These are phyloP conservation scores for Bolinopsis microptera DNA, from an alignment of 37 sponge, comb jelly and placozoan genomes.

Conservation along the genomic window DNA sequence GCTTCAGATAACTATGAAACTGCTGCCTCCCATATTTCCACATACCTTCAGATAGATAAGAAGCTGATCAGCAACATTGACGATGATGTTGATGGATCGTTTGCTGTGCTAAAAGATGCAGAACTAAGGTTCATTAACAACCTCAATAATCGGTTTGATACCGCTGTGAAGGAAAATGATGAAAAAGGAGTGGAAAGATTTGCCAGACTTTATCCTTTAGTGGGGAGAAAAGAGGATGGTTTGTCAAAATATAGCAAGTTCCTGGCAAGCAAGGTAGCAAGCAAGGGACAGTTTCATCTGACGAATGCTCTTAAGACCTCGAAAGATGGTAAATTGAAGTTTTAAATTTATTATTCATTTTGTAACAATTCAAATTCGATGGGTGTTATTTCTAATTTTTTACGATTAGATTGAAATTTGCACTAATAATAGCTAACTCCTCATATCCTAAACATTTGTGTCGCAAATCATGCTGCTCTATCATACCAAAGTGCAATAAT, in stretches of 20 bases:
- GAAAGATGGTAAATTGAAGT: slow-evolving; percentile 4
- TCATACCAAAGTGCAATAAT: too few relatives aligned
- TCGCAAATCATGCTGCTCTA: too few relatives aligned
- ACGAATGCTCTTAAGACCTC: slow-evolving; percentile 41
- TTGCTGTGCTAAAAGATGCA: slow-evolving; percentile 54
- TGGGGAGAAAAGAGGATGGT: slow-evolving; percentile 56
- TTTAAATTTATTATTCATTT: background rate
- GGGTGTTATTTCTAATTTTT: too few relatives aligned
- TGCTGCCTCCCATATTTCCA: slow-evolving; percentile 1
- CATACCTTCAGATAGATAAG: slow-evolving; percentile 21
- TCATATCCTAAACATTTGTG: too few relatives aligned
- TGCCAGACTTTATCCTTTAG: slow-evolving; percentile 34
- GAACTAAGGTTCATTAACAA: slow-evolving; percentile 44
- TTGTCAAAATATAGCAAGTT: slow-evolving; percentile 36
- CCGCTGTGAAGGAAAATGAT: slow-evolving; percentile 1
- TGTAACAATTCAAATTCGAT: too few relatives aligned
- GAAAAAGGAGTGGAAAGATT: slow-evolving; percentile 31
- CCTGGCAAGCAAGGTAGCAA: background rate
- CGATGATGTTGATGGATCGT: slow-evolving; percentile 55
- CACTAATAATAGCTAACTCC: too few relatives aligned
- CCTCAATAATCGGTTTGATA: slow-evolving; percentile 13
- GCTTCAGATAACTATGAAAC: slow-evolving; percentile 19
- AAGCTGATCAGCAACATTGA: slow-evolving; percentile 63
- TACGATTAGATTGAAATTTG: too few relatives aligned
- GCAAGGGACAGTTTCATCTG: slow-evolving; percentile 2